Evolutionary conservation across 1,140 invertebrate species (phyloP).

Genomic region (Choristoneura fumiferana): DNA sequence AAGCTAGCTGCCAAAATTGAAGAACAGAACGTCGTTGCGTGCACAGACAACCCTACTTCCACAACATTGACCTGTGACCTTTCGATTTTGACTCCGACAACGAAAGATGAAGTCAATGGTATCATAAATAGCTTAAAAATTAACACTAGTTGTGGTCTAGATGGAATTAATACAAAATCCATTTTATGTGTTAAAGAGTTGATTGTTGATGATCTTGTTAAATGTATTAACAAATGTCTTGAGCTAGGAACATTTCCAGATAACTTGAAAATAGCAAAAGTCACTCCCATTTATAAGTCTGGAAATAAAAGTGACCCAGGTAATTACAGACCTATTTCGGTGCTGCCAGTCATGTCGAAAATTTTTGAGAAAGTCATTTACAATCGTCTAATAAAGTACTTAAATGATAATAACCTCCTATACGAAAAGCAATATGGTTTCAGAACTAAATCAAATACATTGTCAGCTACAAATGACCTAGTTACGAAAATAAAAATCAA

Average conservation of each 20-base stretch:
- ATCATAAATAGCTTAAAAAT: not conserved
- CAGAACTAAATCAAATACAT: no score
- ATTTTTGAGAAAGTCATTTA: not conserved
- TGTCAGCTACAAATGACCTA: no score
- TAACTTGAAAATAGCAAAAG: not conserved
- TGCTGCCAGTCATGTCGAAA: not conserved
- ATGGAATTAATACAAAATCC: not conserved
- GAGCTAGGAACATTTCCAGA: not conserved
- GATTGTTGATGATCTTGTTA: not conserved
- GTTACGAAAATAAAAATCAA: no score
- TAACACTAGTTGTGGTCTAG: not conserved
- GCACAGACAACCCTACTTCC: not conserved
- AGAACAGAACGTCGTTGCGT: not conserved
- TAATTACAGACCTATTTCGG: not conserved
- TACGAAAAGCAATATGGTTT: slow-evolving; percentile 4
- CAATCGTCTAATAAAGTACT: not conserved
- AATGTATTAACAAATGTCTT: not conserved
- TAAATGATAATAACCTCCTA: not conserved
- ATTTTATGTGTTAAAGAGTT: not conserved
- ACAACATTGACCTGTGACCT: not conserved
- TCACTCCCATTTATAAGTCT: not conserved
- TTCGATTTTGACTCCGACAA: not conserved
- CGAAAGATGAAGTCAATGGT: not conserved
- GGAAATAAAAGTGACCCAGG: not conserved
- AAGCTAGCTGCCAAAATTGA: not conserved